Percentiles rank a stretch among this genome's conserved stretches.
Evolutionary conservation across 2,888 invertebrate genomes (phyloP).

Genomic region (Slavum lentiscoides): DNA sequence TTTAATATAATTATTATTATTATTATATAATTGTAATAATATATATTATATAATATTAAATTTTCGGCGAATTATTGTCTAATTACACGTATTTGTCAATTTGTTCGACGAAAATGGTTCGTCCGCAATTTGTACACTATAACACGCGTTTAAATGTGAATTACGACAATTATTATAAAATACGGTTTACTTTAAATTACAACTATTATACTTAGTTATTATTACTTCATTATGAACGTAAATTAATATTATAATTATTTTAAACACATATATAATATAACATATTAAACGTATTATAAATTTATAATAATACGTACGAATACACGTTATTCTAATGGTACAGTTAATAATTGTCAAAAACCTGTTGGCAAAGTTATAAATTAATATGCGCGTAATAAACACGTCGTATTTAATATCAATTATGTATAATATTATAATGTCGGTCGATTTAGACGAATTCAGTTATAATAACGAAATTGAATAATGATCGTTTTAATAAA

Average conservation of each 20-base stretch:
- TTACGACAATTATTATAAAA: background rate
- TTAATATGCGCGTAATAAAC: constrained; percentile 16
- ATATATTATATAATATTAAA: too few species aligned
- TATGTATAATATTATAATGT: too few species aligned
- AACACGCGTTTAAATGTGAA: background rate
- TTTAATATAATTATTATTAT: too few species aligned
- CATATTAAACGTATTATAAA: background rate
- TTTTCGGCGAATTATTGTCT: too few species aligned
- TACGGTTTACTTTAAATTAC: constrained; percentile 5
- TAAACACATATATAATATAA: background rate
- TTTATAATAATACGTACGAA: background rate
- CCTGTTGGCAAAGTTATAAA: constrained; percentile 23
- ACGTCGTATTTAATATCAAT: constrained; percentile 25
- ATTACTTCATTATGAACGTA: constrained; percentile 13
- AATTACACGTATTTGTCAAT: background rate
- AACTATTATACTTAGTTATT: constrained; percentile 14
- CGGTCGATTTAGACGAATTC: background rate
- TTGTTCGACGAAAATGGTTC: background rate
- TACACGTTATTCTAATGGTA: background rate
- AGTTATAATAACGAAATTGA: constrained; percentile 4
- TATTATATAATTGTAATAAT: too few species aligned
- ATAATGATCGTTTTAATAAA: background rate
- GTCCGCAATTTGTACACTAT: background rate
- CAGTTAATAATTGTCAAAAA: constrained; percentile 21
- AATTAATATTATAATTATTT: constrained; percentile 6